Conservation (phyloP, 2,113 vertebrate species). For the Barbus barbus region DNA sequence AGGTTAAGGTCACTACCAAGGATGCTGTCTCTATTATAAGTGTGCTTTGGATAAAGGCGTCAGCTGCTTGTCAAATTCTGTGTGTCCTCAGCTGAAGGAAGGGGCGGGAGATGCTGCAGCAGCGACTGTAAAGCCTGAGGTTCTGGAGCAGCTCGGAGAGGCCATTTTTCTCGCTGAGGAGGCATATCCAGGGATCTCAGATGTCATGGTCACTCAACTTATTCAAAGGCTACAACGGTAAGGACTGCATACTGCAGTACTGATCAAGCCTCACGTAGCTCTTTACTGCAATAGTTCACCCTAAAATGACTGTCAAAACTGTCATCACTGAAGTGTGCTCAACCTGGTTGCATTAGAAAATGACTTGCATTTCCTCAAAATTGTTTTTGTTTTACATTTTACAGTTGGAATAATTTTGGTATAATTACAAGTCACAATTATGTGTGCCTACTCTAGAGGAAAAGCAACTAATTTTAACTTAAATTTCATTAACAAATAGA, state of each 20-base stretch:
- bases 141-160: slow-evolving; percentile 88
- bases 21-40: neutral
- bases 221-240: slow-evolving; percentile 94
- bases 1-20: neutral
- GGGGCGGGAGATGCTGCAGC: slow-evolving; percentile 76
- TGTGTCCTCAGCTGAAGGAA: slow-evolving; percentile 81
- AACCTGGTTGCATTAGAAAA: too few species aligned
- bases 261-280: too few species aligned
- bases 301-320: too few species aligned
- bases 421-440: neutral
- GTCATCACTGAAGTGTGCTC: too few species aligned
- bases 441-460: neutral
- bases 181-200: slow-evolving; percentile 89
- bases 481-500: neutral
- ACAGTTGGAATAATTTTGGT: neutral
- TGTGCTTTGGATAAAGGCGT: neutral
- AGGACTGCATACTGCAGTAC: neutral
- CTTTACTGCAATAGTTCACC: too few species aligned
- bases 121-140: slow-evolving; percentile 82
- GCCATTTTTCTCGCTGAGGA: slow-evolving; percentile 93
- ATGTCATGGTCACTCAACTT: slow-evolving; percentile 91
- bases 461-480: neutral
- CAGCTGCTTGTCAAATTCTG: neutral
- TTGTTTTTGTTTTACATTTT: too few species aligned
- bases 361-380: too few species aligned